A percentile compares a stretch with the other conserved stretches of the same genome.
These are phyloP conservation scores for Catharus bicknelli DNA, from an alignment of 2,113 vertebrate genomes.

Conservation along the genomic window DNA sequence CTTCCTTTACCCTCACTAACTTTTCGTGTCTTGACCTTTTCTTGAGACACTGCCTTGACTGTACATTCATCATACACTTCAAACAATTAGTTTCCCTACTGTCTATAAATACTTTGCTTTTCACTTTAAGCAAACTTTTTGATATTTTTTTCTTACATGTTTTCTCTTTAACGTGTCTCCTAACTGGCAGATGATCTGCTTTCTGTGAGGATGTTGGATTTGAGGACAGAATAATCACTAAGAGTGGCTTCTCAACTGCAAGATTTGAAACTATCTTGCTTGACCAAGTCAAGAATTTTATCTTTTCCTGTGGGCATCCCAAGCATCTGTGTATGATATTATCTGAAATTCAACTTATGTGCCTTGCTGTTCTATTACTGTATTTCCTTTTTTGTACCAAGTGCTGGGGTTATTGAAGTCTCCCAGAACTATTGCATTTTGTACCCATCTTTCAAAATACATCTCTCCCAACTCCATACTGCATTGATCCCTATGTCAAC, in stretches of 20 bases:
- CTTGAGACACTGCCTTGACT: not conserved
- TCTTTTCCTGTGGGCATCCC: not conserved
- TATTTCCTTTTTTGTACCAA: not conserved
- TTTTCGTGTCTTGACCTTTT: not conserved
- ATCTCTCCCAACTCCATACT: not conserved
- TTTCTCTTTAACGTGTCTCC: not conserved
- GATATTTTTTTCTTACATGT: rapidly evolving
- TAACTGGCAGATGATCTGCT: not conserved
- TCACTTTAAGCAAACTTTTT: not conserved
- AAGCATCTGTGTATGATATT: not conserved
- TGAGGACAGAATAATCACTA: not conserved
- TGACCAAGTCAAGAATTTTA: not conserved
- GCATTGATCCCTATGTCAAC: not conserved
- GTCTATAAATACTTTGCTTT: not conserved
- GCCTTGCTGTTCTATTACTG: rapidly evolving
- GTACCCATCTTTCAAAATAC: not conserved
- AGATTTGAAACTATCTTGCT: not conserved
- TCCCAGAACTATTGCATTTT: not conserved
- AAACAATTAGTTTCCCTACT: not conserved
- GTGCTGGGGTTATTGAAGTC: not conserved
- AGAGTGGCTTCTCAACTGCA: not conserved
- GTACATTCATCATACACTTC: not conserved
- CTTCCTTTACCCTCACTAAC: not conserved
- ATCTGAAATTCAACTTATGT: not conserved
- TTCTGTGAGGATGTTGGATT: not conserved